These are phyloP conservation scores for Picathartes gymnocephalus DNA, from an alignment of 2,113 vertebrate genomes.

Conservation along the genomic window DNA sequence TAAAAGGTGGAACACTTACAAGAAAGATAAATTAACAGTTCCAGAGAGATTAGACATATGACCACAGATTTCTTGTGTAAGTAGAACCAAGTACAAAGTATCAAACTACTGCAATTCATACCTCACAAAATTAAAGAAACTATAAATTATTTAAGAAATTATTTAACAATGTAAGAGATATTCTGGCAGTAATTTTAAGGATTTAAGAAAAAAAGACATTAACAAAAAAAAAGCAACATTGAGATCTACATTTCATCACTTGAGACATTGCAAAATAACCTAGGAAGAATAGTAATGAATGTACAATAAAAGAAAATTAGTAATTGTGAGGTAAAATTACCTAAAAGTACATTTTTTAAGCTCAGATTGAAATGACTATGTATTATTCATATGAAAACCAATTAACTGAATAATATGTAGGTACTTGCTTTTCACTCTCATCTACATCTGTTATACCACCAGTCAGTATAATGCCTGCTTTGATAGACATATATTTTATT, in stretches of 20 bases:
- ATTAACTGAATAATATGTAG: neutral
- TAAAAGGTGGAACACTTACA: neutral
- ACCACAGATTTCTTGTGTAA: neutral
- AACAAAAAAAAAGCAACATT: neutral
- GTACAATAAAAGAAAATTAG: neutral
- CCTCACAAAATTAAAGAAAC: neutral
- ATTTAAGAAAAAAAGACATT: neutral
- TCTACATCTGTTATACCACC: neutral
- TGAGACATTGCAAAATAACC: neutral
- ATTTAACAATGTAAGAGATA: neutral
- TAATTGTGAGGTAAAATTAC: neutral
- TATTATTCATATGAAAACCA: neutral
- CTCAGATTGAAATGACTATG: neutral
- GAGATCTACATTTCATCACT: neutral
- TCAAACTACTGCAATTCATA: neutral
- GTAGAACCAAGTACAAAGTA: neutral
- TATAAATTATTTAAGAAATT: neutral
- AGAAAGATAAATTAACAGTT: neutral
- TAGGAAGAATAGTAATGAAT: neutral
- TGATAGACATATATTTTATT: neutral
- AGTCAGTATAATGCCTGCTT: neutral
- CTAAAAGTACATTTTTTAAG: neutral
- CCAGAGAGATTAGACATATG: neutral
- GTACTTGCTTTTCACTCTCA: neutral
- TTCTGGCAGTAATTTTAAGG: neutral